Evolutionary conservation across 2,797 vertebrate species (phyloP), one percentile per base, ranked within the genome.

Genomic region (Sciurus carolinensis): DNA sequence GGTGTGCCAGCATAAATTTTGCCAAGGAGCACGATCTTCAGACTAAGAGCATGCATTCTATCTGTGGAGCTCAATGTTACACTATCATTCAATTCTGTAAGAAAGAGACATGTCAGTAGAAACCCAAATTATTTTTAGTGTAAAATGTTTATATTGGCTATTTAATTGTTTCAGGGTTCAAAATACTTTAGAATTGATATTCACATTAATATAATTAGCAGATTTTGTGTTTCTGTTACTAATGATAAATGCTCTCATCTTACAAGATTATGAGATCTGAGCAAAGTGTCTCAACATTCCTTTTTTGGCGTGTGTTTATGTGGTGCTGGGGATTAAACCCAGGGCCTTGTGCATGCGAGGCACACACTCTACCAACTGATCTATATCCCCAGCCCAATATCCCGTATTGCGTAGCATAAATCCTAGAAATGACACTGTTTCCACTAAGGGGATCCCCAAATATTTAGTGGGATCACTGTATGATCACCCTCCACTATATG

Each of bases 11-110:
- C 99, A 15, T 99, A 99, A 91, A 99, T 98, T 98, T 99, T 99
- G n/a, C 99, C 99, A 87, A 99, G 99, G 0, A 99, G 99, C 12
- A 99, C 99, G 89, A 99, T 98, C 98, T 99, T 99, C 95, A 99
- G 98, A 98, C 99, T 99, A 89, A 99, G 98, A 0, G 99, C 99
- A 79, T 99, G 99, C 99, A 99, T 99, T 95, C 99, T 99, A 98
- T 99, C 99, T 9, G 98, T 87, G 0, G 99, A 98, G 89, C 99
- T 99, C 99, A 99, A 99, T 28, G 98, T 98, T 84, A 99, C 98
- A 4, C 98, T 99, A 96, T 99, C 99, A 0, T 96, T 99, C 97
- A 99, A 81, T 90, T 99, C 99, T 99, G 97, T 28, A 97, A 98
- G 66, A 80, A 96, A 97, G 33, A 96, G 54, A 89, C 3, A 17